These are phyloP conservation scores for Pediacus dermestoides DNA, from an alignment of 2,888 invertebrate genomes.

Conservation along the genomic window DNA sequence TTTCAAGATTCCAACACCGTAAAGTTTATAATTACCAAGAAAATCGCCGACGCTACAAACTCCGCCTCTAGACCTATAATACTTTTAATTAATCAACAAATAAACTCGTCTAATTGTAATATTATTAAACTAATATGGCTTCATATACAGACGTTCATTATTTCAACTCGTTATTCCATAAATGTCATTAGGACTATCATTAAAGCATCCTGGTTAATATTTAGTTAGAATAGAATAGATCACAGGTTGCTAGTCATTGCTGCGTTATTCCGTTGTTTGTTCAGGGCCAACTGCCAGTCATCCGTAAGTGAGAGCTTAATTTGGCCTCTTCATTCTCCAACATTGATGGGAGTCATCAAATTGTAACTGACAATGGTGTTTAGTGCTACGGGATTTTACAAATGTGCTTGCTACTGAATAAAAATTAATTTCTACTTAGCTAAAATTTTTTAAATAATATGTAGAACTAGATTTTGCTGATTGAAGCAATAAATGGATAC, in stretches of 20 bases:
- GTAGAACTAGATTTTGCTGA: too few relatives aligned
- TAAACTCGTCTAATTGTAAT: too few relatives aligned
- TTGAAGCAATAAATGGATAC: too few relatives aligned
- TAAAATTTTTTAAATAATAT: too few relatives aligned
- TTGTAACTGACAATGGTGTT: conserved; percentile 2
- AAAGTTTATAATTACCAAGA: too few relatives aligned
- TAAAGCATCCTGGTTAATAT: conserved; percentile 18
- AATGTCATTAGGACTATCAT: conserved; percentile 24
- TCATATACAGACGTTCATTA: conserved; percentile 21
- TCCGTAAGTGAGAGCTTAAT: conserved; percentile 45
- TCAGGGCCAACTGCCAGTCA: conserved; percentile 44
- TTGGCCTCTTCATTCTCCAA: conserved; percentile 36
- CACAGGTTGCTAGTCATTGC: conserved; percentile 33
- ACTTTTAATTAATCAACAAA: too few relatives aligned
- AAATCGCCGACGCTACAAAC: too few relatives aligned
- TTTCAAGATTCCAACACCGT: too few relatives aligned
- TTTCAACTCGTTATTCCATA: conserved; percentile 20
- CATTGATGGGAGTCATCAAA: conserved; percentile 4
- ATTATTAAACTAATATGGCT: too few relatives aligned
- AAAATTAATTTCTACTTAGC: too few relatives aligned
- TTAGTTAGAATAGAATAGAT: conserved; percentile 2
- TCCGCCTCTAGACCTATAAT: too few relatives aligned
- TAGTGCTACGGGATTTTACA: background rate
- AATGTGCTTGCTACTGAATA: too few relatives aligned
- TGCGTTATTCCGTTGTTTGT: conserved; percentile 40